These are phyloP conservation scores for Morpho achilles DNA, from an alignment of 2,888 invertebrate genomes.

Conservation along the genomic window DNA sequence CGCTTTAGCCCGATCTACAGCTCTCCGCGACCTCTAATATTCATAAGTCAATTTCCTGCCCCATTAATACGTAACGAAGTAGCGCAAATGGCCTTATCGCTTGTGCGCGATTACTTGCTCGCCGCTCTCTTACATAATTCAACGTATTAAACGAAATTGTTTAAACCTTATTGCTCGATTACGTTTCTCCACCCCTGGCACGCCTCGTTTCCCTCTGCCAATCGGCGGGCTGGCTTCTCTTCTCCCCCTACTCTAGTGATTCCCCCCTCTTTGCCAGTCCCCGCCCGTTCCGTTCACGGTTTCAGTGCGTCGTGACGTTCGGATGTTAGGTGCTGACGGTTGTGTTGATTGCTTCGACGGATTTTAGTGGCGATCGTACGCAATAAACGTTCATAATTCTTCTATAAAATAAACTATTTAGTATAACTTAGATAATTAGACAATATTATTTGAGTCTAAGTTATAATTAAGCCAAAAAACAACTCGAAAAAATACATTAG, in stretches of 20 bases:
- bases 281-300: slow-evolving; percentile 54
- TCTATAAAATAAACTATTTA: not conserved
- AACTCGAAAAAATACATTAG: slow-evolving; percentile 6
- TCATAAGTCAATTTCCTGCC: slow-evolving; percentile 79
- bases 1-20: slow-evolving; percentile 69
- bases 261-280: slow-evolving; percentile 40
- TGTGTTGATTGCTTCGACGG: slow-evolving; percentile 37
- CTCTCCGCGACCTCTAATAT: slow-evolving; percentile 74
- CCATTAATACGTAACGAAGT: slow-evolving; percentile 80
- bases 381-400: slow-evolving; percentile 5
- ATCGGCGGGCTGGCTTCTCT: slow-evolving; percentile 44
- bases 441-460: no score
- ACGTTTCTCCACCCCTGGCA: slow-evolving; percentile 73
- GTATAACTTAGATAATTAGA: no score
- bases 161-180: slow-evolving; percentile 81
- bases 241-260: slow-evolving; percentile 38
- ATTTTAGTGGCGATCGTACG: slow-evolving; percentile 42
- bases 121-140: slow-evolving; percentile 80
- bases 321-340: slow-evolving; percentile 47
- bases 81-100: slow-evolving; percentile 80
- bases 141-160: slow-evolving; percentile 81
- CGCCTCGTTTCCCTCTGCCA: slow-evolving; percentile 70
- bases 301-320: slow-evolving; percentile 46
- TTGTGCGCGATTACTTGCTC: slow-evolving; percentile 78
- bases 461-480: not conserved